Percentiles rank a stretch among this genome's conserved stretches.
Evolutionary conservation across 23 tunicate genomes (phyloP).

Genomic region (Phallusia fumigata): DNA sequence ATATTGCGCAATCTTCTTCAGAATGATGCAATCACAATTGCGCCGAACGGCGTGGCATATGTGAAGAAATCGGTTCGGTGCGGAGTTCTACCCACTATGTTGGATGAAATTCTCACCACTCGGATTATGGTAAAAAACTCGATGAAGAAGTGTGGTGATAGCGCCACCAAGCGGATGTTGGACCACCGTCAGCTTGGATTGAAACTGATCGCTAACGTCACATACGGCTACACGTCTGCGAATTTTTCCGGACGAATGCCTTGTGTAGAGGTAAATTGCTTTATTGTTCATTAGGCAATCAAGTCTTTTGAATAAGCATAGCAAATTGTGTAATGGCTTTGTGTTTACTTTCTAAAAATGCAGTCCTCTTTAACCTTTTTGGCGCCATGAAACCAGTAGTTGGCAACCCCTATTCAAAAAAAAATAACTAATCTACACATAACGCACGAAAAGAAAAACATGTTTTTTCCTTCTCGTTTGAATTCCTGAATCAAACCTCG

Average conservation of each 20-base stretch:
- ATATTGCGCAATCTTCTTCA: conserved; percentile 34
- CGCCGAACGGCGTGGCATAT: conserved; percentile 87
- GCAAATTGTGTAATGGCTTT: not conserved
- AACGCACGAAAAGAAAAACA: no score
- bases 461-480: no score
- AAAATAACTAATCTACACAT: no score
- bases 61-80: conserved; percentile 55
- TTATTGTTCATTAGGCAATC: not conserved
- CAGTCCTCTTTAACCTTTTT: not conserved
- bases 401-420: no score
- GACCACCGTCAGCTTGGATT: conserved; percentile 87
- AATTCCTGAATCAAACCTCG: no score
- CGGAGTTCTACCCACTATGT: conserved; percentile 84
- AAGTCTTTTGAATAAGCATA: not conserved
- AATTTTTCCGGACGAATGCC: conserved; percentile 98
- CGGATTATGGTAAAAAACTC: conserved; percentile 86
- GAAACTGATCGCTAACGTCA: conserved; percentile 83
- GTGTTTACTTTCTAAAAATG: not conserved
- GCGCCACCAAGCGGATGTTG: conserved; percentile 59
- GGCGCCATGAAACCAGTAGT: no score
- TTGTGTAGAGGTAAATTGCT: conserved; percentile 77
- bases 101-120: conserved; percentile 80
- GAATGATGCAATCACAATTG: conserved; percentile 35
- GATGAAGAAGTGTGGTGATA: conserved; percentile 72
- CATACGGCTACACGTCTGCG: conserved; percentile 92